phyloP scores from a whole-genome alignment of 2,113 vertebrate genomes.

The Neogobius melanostomus region DNA sequence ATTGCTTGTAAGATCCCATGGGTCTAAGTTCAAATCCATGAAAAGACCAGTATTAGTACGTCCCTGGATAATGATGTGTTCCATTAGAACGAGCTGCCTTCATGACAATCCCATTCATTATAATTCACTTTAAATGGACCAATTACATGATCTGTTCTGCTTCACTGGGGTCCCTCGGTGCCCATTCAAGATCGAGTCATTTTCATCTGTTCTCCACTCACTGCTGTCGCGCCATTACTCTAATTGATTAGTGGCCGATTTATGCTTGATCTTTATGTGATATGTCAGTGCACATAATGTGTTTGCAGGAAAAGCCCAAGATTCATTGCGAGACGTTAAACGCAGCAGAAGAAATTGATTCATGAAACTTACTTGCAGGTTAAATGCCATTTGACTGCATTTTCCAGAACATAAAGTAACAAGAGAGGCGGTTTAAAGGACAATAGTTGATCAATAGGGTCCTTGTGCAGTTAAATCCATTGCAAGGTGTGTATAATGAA shows the following conservation, averaged over 20 bases:
- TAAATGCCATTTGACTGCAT: not conserved
- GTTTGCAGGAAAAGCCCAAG: not conserved
- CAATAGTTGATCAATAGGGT: not conserved
- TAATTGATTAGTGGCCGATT: slow-evolving; percentile 33
- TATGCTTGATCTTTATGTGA: slow-evolving; percentile 8
- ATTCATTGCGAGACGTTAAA: not conserved
- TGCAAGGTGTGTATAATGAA: no score
- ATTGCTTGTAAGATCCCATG: not conserved
- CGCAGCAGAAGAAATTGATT: not conserved
- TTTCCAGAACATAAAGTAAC: not conserved
- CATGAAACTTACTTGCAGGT: not conserved
- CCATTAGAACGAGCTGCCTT: slow-evolving; percentile 55
- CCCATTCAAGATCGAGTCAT: slow-evolving; percentile 19
- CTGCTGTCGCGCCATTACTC: slow-evolving; percentile 14
- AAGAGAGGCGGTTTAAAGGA: not conserved
- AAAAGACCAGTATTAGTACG: slow-evolving; percentile 20
- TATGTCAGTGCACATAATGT: slow-evolving; percentile 10
- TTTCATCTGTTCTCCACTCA: slow-evolving; percentile 25
- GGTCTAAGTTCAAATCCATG: slow-evolving; percentile 21
- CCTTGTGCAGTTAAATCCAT: not conserved
- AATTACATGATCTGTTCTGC: slow-evolving; percentile 47
- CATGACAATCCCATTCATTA: slow-evolving; percentile 58
- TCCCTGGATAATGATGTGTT: slow-evolving; percentile 51
- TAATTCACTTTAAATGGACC: slow-evolving; percentile 47
- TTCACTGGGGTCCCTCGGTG: slow-evolving; percentile 19